Conservation (phyloP, 2,888 invertebrate genomes). For the Epirrhoe tristata region DNA sequence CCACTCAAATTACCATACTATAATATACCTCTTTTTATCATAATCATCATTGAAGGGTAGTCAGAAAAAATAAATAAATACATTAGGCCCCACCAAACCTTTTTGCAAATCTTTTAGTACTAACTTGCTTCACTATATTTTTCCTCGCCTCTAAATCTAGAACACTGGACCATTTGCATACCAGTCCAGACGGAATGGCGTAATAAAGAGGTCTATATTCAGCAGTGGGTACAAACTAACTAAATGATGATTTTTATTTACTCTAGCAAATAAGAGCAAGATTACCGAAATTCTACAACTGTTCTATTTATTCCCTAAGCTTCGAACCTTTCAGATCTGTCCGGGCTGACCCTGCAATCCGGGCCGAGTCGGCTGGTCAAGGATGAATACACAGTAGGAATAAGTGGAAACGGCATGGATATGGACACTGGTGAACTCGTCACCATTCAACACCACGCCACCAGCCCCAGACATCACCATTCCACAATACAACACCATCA, state of each 20-base stretch:
- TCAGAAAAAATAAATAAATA: too few species aligned
- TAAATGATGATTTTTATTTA: background rate
- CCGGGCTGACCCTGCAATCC: conserved; percentile 95
- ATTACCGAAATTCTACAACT: conserved; percentile 13
- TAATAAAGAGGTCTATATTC: too few species aligned
- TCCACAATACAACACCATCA: conserved; percentile 76
- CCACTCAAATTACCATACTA: too few species aligned
- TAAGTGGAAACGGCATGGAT: conserved; percentile 86
- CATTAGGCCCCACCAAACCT: too few species aligned
- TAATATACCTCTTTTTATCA: too few species aligned
- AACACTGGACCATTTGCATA: too few species aligned
- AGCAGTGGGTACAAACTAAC: too few species aligned
- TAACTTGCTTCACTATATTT: too few species aligned
- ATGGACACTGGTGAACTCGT: conserved; percentile 82
- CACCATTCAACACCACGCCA: conserved; percentile 81
- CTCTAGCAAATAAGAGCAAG: background rate
- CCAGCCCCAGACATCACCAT: conserved; percentile 80
- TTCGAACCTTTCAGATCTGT: conserved; percentile 89
- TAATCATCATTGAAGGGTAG: too few species aligned
- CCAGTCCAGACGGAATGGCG: too few species aligned
- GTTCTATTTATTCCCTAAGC: conserved; percentile 24
- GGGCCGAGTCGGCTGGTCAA: conserved; percentile 94
- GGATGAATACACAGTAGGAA: conserved; percentile 95
- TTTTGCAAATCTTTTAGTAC: too few species aligned
- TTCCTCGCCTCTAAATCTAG: too few species aligned